phyloP scores from a whole-genome alignment of 1,140 invertebrate genomes.

The Wasmannia auropunctata region DNA sequence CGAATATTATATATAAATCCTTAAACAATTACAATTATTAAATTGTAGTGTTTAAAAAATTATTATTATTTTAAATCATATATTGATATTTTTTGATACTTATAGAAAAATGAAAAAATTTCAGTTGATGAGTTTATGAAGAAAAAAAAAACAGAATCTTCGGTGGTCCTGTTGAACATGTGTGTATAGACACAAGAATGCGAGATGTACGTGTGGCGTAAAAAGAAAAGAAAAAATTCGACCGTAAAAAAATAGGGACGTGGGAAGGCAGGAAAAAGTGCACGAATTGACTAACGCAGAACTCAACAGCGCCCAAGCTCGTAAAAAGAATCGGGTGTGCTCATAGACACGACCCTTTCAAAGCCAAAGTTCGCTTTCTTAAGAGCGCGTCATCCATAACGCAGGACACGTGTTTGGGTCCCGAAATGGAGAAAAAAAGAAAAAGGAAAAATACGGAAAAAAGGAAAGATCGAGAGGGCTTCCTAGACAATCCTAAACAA shows the following conservation, averaged over 20 bases:
- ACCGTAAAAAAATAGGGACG: slow-evolving; percentile 22
- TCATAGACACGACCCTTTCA: slow-evolving; percentile 28
- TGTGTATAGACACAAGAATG: neutral
- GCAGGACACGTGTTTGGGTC: slow-evolving; percentile 15
- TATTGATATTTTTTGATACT: too few relatives aligned
- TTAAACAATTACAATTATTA: neutral
- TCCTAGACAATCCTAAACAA: slow-evolving; percentile 7
- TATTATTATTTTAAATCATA: too few relatives aligned
- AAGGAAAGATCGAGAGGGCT: neutral
- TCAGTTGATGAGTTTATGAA: neutral
- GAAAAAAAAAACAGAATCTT: neutral
- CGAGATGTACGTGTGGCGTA: neutral
- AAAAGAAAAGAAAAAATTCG: neutral
- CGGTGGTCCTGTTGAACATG: neutral
- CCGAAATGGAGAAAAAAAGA: neutral
- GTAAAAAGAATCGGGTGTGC: slow-evolving; percentile 13
- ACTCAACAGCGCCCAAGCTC: neutral
- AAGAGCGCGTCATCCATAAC: slow-evolving; percentile 18
- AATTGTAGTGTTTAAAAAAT: too few relatives aligned
- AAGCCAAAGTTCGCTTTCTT: neutral
- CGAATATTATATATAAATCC: neutral
- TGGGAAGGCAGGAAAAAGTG: slow-evolving; percentile 26
- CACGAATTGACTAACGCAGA: slow-evolving; percentile 6
- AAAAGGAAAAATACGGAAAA: neutral
- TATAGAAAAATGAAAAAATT: too few relatives aligned